phyloP scores from a whole-genome alignment of 2,797 vertebrate species.

The Alectoris magna region DNA sequence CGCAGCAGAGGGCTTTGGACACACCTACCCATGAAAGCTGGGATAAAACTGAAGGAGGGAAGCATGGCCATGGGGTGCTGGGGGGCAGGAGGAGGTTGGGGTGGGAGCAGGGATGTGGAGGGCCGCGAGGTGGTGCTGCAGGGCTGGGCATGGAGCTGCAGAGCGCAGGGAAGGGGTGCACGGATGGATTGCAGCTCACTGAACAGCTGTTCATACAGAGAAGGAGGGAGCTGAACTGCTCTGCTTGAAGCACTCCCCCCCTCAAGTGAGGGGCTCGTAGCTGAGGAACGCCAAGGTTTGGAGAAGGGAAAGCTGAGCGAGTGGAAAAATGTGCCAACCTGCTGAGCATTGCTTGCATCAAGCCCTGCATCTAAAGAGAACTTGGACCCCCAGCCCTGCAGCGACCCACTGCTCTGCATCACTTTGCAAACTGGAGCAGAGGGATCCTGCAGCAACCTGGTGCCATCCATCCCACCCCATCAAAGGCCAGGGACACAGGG shows the following conservation, averaged over 20 bases:
- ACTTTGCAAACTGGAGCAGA: not conserved
- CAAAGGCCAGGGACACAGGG: not conserved
- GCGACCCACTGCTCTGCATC: not conserved
- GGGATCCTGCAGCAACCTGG: not conserved
- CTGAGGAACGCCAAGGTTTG: not conserved
- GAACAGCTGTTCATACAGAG: not conserved
- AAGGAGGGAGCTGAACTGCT: not conserved
- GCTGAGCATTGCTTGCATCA: not conserved
- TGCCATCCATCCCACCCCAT: not conserved
- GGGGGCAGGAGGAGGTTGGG: not conserved
- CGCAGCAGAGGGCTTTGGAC: not conserved
- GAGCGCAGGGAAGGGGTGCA: not conserved
- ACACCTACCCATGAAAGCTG: not conserved
- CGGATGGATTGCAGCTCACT: not conserved
- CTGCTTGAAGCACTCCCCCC: not conserved
- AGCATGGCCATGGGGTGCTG: not conserved
- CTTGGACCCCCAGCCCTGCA: no score
- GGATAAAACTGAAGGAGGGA: not conserved
- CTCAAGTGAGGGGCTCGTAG: not conserved
- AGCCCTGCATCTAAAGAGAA: not conserved
- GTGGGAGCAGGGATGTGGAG: not conserved
- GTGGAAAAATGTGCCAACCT: not conserved
- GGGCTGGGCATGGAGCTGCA: not conserved
- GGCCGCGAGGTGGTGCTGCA: conserved; percentile 69
- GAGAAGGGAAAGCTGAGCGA: not conserved